Evolutionary conservation across 2,888 invertebrate genomes (phyloP).

Genomic region (Tetranychus piercei): DNA sequence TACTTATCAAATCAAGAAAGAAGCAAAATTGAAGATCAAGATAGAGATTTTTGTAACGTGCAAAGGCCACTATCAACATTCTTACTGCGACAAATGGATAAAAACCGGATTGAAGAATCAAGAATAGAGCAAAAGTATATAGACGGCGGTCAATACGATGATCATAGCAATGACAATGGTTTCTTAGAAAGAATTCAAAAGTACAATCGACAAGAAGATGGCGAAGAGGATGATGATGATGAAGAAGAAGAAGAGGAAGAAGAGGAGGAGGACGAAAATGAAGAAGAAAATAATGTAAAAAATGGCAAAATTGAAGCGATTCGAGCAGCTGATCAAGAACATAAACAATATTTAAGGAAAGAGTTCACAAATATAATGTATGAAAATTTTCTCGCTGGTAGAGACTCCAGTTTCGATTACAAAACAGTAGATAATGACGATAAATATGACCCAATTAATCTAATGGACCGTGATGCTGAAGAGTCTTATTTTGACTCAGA

Average conservation of each 20-base stretch:
- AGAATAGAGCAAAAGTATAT: conserved; percentile 36
- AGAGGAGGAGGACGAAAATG: not conserved
- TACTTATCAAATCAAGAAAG: conserved; percentile 60
- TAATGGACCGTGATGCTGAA: conserved; percentile 59
- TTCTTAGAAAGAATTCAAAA: conserved; percentile 40
- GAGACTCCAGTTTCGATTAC: conserved; percentile 58
- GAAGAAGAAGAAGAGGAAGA: conserved; percentile 27
- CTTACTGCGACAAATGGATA: conserved; percentile 59
- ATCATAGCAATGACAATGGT: not conserved
- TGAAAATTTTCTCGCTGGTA: conserved; percentile 59
- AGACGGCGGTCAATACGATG: not conserved
- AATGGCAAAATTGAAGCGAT: conserved; percentile 11
- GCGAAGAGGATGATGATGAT: conserved; percentile 32
- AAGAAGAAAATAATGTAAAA: not conserved
- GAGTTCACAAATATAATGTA: conserved; percentile 73
- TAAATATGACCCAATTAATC: conserved; percentile 54
- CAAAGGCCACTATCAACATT: conserved; percentile 45
- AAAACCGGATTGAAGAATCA: conserved; percentile 46
- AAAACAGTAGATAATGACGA: conserved; percentile 56
- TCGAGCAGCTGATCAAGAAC: conserved; percentile 26
- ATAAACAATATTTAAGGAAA: conserved; percentile 45
- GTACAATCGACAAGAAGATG: conserved; percentile 32
- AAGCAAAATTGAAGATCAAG: conserved; percentile 35
- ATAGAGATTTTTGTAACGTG: conserved; percentile 26
- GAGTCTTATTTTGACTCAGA: conserved; percentile 79